Evolutionary conservation across 2,888 invertebrate species (phyloP).

Genomic region (Tinea trinotella): DNA sequence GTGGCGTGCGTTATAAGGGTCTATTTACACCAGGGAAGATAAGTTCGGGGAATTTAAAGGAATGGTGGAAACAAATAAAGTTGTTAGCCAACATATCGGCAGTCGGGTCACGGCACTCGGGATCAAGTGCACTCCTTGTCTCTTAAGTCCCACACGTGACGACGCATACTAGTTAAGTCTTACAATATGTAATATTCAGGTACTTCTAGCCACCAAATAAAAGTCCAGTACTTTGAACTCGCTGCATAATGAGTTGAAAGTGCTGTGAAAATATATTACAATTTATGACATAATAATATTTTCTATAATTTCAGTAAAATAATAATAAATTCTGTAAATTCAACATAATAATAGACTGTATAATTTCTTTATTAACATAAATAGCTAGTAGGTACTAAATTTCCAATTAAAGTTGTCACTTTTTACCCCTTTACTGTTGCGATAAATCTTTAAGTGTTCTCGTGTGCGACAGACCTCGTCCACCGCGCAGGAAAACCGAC

Average conservation of each 20-base stretch:
- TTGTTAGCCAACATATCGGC: constrained; percentile 50
- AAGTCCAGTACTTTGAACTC: too few relatives aligned
- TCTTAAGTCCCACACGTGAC: constrained; percentile 29
- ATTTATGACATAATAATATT: too few relatives aligned
- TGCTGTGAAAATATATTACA: too few relatives aligned
- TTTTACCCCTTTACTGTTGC: constrained; percentile 7
- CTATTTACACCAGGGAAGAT: constrained; percentile 7
- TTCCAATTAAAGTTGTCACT: not conserved
- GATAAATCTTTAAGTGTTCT: not conserved
- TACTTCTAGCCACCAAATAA: too few relatives aligned
- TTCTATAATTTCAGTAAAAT: too few relatives aligned
- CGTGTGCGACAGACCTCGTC: constrained; percentile 23
- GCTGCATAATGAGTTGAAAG: too few relatives aligned
- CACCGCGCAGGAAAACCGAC: constrained; percentile 59
- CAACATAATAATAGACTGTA: too few relatives aligned
- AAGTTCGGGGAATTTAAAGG: constrained; percentile 16
- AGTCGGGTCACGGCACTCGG: constrained; percentile 62
- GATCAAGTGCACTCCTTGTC: constrained; percentile 56
- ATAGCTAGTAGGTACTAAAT: not conserved
- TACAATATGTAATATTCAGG: too few relatives aligned
- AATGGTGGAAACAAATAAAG: constrained; percentile 55
- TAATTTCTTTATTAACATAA: not conserved
- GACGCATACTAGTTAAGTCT: constrained; percentile 17
- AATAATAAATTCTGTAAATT: too few relatives aligned
- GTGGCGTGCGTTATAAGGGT: not conserved